Percentiles rank a stretch among this genome's conserved stretches.
These are phyloP conservation scores for Oreotragus oreotragus DNA, from an alignment of 2,113 vertebrate species.

Conservation along the genomic window DNA sequence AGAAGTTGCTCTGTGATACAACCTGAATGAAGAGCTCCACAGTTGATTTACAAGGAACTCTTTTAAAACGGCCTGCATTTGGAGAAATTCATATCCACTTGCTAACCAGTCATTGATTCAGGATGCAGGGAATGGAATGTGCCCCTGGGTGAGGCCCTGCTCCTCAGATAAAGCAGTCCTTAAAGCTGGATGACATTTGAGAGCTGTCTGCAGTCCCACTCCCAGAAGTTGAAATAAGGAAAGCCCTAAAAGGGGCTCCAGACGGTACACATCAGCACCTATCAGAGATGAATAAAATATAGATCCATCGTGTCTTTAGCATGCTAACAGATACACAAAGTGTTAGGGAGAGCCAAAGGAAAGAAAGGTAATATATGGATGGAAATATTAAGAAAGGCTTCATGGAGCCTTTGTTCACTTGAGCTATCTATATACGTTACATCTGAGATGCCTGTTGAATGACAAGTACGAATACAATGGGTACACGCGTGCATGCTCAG, in stretches of 20 bases:
- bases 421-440: background rate
- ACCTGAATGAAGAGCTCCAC: background rate
- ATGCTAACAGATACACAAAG: background rate
- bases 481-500: accelerated
- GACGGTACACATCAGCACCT: background rate
- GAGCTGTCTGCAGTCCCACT: background rate
- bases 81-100: background rate
- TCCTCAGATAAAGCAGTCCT: background rate
- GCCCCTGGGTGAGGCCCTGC: background rate
- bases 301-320: background rate
- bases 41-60: background rate
- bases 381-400: background rate
- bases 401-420: background rate
- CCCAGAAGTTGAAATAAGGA: background rate
- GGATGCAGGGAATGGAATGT: background rate
- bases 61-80: background rate
- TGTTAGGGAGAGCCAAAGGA: background rate
- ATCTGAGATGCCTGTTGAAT: background rate
- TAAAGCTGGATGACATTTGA: background rate
- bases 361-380: background rate
- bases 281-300: background rate
- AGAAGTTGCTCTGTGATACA: background rate
- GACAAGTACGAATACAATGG: background rate
- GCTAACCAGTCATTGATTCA: background rate
- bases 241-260: background rate